Evolutionary conservation across 2,113 vertebrate species (phyloP), one percentile per base, ranked within the genome.

Genomic region (Propithecus coquereli): DNA sequence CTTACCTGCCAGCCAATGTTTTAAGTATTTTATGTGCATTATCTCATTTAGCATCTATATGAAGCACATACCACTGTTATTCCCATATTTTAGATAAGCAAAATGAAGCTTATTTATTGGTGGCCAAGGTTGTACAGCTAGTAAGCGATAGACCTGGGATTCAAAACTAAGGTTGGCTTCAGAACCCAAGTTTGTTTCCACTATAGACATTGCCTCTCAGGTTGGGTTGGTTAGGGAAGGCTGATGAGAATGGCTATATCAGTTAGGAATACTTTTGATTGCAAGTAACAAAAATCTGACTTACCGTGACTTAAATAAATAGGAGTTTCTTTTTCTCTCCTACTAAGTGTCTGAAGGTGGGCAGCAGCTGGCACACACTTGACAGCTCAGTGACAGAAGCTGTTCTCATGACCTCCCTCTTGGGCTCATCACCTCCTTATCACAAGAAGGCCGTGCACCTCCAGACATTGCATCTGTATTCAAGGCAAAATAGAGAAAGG

Each of bases 201-300:
- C n/a, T 87, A 1, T 47, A 3, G 40, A 18, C 25, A 87, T 54
- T 43, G 50, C 20, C 14, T 82, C 25, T 95, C 76, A 34, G 30
- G 20, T 43, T 82, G 47, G 32, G 77, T 22, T 87, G 74, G 68
- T 74, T 89, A 61, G 59, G 54, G 20, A 66, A 88, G 70, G 40
- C 80, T 87, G 32, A 68, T 45, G 37, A 68, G 37, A n/a, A 12
- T 82, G 12, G 18, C 43, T 85, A 25, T 71, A 17, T 30, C 23
- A 34, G 37, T 77, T 66, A 90, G 87, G 87, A 87, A 61, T 37
- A 91, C 18, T 77, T 97, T 91, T 34, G 59, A 80, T 79, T 70
- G 22, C 47, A 90, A 87, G 61, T 80, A 94, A 66, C 65, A 74
- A 84, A 80, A 73, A 79, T 2, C 7, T 40, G 82, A 83, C 20